These are phyloP conservation scores for Lordiphosa clarofinis DNA, from an alignment of 1,140 invertebrate genomes.

Conservation along the genomic window DNA sequence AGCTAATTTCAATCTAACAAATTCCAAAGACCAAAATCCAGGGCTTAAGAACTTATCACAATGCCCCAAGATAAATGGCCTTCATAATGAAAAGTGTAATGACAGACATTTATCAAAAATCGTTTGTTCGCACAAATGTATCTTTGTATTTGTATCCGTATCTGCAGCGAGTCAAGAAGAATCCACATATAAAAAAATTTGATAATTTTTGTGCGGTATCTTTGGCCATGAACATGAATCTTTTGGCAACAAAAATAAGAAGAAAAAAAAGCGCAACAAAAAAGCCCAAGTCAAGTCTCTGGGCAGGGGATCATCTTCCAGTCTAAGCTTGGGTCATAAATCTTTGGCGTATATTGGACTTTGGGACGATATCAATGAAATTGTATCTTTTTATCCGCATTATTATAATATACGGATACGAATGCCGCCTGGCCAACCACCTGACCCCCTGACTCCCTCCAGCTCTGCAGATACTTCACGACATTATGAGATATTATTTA, in stretches of 20 bases:
- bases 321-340: conserved; percentile 60
- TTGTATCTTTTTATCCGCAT: conserved; percentile 79
- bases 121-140: conserved; percentile 53
- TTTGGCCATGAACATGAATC: conserved; percentile 69
- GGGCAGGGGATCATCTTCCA: conserved; percentile 55
- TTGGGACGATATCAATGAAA: conserved; percentile 79
- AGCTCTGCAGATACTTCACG: conserved; percentile 64
- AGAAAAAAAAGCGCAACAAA: conserved; percentile 11
- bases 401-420: conserved; percentile 78
- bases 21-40: too few relatives aligned
- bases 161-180: conserved; percentile 60
- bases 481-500: conserved; percentile 77
- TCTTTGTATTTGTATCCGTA: conserved; percentile 38
- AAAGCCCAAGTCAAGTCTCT: conserved; percentile 24
- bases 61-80: conserved; percentile 49
- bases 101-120: conserved; percentile 67
- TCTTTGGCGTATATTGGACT: conserved; percentile 74
- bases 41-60: conserved; percentile 41
- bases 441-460: not conserved
- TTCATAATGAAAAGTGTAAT: conserved; percentile 72
- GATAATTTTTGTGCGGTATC: conserved; percentile 66
- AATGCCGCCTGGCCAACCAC: conserved; percentile 19
- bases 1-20: conserved; percentile 20
- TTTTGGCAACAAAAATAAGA: conserved; percentile 35
- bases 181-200: conserved; percentile 53